Evolutionary conservation across 2,888 invertebrate species (phyloP), one percentile per base, ranked within the genome.

Genomic region (Gastracanthus pulcherrimus): DNA sequence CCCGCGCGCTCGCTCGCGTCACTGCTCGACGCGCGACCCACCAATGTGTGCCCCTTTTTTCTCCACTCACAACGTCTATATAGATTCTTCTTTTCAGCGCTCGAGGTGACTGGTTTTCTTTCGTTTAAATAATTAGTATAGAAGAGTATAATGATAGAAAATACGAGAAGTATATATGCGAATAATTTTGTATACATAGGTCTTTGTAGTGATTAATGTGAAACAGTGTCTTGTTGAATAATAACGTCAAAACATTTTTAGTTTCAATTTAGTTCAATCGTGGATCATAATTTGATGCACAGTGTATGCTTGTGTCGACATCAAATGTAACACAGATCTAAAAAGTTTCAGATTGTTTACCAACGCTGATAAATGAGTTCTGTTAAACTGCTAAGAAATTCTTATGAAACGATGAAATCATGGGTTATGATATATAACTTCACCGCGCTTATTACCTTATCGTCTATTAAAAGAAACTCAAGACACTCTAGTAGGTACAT

Each of bases 21-120:
- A 48, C 26, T n/a, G n/a, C 48, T 3, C 2, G 58, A 13, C 55
- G 60, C 60, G 34, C 6, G n/a, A 4, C 13, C 34, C n/a, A 38
- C 38, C 7, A 11, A 38, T 7, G 38, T 38, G 38, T 38, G 13
- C 38, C 7, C n/a, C n/a, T n/a, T n/a, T n/a, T n/a, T n/a, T n/a
- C n/a, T n/a, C n/a, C n/a, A n/a, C n/a, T n/a, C n/a, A n/a, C n/a
- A n/a, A n/a, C n/a, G n/a, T n/a, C n/a, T n/a, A n/a, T n/a, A n/a
- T n/a, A n/a, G n/a, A n/a, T 64, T 31, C 19, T 9, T 34, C 38
- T 60, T 67, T 58, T 58, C n/a, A 31, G 41, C 19, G 38, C 19
- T 6, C 13, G 79, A 66, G 58, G 51, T 55, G 11, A 55, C 67
- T 66, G 64, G n/a, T n/a, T n/a, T n/a, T n/a, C n/a, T 34, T 51